Evolutionary conservation across 2,797 vertebrate genomes (phyloP), one percentile per base, ranked within the genome.

Genomic region (Macropus fuliginosus): DNA sequence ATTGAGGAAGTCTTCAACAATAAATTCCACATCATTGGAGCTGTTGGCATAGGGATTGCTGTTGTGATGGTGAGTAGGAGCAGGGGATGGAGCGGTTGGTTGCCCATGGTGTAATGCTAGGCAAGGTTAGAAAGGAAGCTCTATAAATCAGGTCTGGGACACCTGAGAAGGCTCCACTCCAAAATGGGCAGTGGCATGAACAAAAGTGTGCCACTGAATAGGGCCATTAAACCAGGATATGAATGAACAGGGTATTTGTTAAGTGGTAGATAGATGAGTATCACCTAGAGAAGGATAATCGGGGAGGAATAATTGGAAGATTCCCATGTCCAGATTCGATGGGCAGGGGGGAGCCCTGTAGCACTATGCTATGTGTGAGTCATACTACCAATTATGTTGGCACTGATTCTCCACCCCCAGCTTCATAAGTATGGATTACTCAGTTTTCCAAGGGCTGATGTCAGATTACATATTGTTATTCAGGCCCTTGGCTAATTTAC

Each of bases 21-120:
- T 89, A 99, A 99, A 95, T 98, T 99, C 89, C 99, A 99, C 92
- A 99, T 99, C 97, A 99, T 99, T 0, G 99, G 99, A 94, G 99
- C 99, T 0, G 99, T 99, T 56, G 99, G 99, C 92, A 99, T 99
- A 57, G 98, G 98, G 87, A 99, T 99, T n/a, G 99, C 99, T 0
- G 97, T 99, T 54, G 98, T 99, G 97, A 99, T 99, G 99, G 99
- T 99, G 97, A 99, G 99, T 97, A 0, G 8, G 34, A 40, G 28
- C 1, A 0, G 40, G 0, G 0, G 8, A 52, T 52, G 55, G 40
- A 18, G 28, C 1, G 12, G 31, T 4, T 28, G 56, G 54, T 57
- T 29, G 11, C 55, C 91, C 81, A 14, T 55, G 18, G 95, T 4
- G 29, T 87, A n/a, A 12, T 14, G 34, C 81, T 81, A 56, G 90